Evolutionary conservation across 1,140 invertebrate genomes (phyloP).

Genomic region (Drosophila tropicalis): DNA sequence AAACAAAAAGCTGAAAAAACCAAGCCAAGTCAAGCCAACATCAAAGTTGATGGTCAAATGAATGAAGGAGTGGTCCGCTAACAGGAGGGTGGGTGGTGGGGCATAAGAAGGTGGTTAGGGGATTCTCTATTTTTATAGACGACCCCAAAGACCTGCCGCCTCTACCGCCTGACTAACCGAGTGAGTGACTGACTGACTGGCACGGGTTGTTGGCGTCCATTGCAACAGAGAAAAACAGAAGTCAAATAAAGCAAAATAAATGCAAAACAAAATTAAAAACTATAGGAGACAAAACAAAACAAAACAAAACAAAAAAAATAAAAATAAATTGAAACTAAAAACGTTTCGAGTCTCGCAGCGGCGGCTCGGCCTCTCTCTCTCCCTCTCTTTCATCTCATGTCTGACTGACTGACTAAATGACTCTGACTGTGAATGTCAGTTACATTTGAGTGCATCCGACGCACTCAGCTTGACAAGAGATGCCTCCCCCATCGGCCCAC

Average conservation of each 20-base stretch:
- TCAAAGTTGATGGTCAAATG: constrained; percentile 53
- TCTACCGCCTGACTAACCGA: no score
- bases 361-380: constrained; percentile 1
- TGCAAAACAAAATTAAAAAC: constrained; percentile 52
- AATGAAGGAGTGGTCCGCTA: not conserved
- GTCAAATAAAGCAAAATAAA: constrained; percentile 38
- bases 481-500: constrained; percentile 18
- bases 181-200: constrained; percentile 24
- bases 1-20: constrained; percentile 13
- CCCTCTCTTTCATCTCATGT: constrained; percentile 44
- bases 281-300: constrained; percentile 3
- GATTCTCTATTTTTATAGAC: constrained; percentile 55
- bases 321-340: constrained; percentile 46
- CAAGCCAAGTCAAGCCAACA: constrained; percentile 28
- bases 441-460: constrained; percentile 74
- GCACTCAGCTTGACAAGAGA: constrained; percentile 53
- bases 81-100: not conserved
- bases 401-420: constrained; percentile 78
- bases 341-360: constrained; percentile 12
- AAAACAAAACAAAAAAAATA: constrained; percentile 53
- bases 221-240: constrained; percentile 53
- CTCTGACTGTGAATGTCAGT: constrained; percentile 64
- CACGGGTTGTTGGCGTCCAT: constrained; percentile 55
- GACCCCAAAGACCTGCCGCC: constrained; percentile 42
- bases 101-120: not conserved